These are phyloP conservation scores for Helostoma temminkii DNA, from an alignment of 2,797 vertebrate species.

Conservation along the genomic window DNA sequence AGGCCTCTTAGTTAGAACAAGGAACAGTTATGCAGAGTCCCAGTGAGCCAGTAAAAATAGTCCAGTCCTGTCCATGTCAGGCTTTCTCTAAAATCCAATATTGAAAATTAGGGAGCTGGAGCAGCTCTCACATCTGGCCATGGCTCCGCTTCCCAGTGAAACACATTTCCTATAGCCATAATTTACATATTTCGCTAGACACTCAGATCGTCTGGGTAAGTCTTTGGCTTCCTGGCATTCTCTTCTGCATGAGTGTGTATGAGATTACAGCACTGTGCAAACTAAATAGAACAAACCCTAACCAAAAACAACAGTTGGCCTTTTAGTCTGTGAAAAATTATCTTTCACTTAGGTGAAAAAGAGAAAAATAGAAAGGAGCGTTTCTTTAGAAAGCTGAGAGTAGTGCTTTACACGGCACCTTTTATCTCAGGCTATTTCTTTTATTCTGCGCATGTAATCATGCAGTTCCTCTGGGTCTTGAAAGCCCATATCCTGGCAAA, in stretches of 20 bases:
- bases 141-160: constrained; percentile 67
- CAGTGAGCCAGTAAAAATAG: constrained; percentile 60
- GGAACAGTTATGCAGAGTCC: constrained; percentile 70
- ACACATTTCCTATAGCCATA: constrained; percentile 57
- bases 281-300: constrained; percentile 73
- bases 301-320: constrained; percentile 75
- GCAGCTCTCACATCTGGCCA: constrained; percentile 58
- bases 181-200: constrained; percentile 67
- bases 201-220: constrained; percentile 68
- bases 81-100: constrained; percentile 30
- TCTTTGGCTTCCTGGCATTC: constrained; percentile 80
- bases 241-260: constrained; percentile 73
- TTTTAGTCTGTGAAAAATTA: constrained; percentile 79
- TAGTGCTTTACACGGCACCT: constrained; percentile 28
- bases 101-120: constrained; percentile 49
- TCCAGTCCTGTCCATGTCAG: constrained; percentile 66
- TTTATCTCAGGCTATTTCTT: constrained; percentile 92
- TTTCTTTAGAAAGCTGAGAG: constrained; percentile 76
- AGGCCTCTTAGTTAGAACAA: constrained; percentile 84
- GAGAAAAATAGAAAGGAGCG: constrained; percentile 83
- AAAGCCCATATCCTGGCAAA: constrained; percentile 96
- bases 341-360: constrained; percentile 82
- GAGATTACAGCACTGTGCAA: constrained; percentile 85
- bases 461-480: constrained; percentile 95
- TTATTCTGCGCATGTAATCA: constrained; percentile 96